Evolutionary conservation across 2,888 invertebrate species (phyloP), one percentile per base, ranked within the genome.

Genomic region (Axea sp.): DNA sequence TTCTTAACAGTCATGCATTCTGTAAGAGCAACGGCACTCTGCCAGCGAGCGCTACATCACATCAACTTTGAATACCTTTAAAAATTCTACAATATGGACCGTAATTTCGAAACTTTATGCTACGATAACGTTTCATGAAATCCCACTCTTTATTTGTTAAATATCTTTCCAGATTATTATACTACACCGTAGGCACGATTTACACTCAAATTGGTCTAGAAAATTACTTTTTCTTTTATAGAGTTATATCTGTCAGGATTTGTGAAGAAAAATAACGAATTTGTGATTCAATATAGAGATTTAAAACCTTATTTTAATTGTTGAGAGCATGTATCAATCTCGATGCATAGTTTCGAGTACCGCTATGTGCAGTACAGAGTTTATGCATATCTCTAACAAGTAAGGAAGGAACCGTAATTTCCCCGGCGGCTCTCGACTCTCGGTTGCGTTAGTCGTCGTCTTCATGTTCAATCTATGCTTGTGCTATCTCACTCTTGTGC

Each of bases 1-100:
- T 84, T 86, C 85, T 87, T 84, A n/a, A 82, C 81, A 85, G 84
- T 86, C 85, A 85, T 87, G 86, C 87, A 87, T 86, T 87, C 87
- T 87, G 82, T 83, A 87, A 77, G 82, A 86, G 82, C 83, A 83
- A 82, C 68, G 82, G 78, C 78, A 82, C 83, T 79, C 83, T 79
- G 45, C 53, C 22, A 17, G 31, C 11, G 12, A 35, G 14, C 35
- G 11, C 17, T 31, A 28, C 51, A 15, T 68, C 51, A n/a, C 45
- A 53, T 67, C 65, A 65, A 55, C 55, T 22, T 39, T 55, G 55
- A 67, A 55, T 35, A 57, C 9, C 57, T 14, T 43, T 49, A 49
- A 68, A 68, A 68, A 57, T 59, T 57, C 41, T 47, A 68, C 67
- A 59, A 59, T 59, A 59, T 59, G 55, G 49, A 11, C 39, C 57